Evolutionary conservation across 2,797 vertebrate species (phyloP).

Genomic region (Passerculus sandwichensis): DNA sequence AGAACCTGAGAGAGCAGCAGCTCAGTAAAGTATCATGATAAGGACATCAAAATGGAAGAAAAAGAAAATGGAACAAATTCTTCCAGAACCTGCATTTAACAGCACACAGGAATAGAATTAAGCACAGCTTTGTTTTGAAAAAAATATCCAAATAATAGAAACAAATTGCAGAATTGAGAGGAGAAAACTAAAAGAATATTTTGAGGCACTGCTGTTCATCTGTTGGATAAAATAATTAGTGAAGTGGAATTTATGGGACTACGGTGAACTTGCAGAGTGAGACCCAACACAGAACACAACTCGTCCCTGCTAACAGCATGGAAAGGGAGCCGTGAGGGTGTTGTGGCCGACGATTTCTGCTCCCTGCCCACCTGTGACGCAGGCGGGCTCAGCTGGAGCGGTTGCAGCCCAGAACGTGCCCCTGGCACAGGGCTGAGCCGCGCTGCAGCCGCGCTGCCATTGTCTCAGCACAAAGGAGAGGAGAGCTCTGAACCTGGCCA

Average conservation of each 20-base stretch:
- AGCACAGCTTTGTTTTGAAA: background rate
- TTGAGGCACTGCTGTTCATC: background rate
- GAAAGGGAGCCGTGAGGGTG: background rate
- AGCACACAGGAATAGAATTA: background rate
- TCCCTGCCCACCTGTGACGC: background rate
- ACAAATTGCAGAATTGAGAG: background rate
- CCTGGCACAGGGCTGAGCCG: background rate
- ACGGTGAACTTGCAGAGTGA: background rate
- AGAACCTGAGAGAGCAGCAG: background rate
- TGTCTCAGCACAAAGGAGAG: slow-evolving; percentile 43
- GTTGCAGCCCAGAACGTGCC: background rate
- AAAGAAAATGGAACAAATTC: background rate
- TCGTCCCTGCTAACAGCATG: background rate
- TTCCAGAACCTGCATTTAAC: background rate
- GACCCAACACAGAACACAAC: background rate
- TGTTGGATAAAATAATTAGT: background rate
- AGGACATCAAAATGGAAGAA: background rate
- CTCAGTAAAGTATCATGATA: background rate
- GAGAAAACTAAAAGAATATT: background rate
- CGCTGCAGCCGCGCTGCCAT: background rate
- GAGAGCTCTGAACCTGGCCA: slow-evolving; percentile 47
- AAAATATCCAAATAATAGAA: background rate
- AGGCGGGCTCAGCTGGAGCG: background rate
- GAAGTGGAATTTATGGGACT: background rate
- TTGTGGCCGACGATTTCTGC: background rate